Evolutionary conservation across 2,888 invertebrate genomes (phyloP), one percentile per base, ranked within the genome.

Genomic region (Nemoura dubitans): DNA sequence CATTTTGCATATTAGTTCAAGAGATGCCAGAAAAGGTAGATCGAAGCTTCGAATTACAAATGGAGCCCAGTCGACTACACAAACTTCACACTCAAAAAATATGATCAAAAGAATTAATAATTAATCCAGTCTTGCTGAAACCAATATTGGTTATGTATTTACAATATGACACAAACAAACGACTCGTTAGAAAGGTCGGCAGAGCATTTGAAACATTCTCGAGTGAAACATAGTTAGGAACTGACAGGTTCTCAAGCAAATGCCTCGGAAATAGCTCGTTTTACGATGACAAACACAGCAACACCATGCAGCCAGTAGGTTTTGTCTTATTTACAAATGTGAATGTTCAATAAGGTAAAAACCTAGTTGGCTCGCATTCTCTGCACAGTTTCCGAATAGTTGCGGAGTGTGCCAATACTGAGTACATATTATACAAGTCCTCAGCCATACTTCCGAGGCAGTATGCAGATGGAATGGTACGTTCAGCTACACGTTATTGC

Each of bases 1-100:
- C 26, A 28, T 81, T 81, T 81, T 81, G n/a, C 59, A 76, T 84
- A 84, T 84, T 84, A 59, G 84, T 84, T 84, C 59, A 84, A 84
- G 43, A 84, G 28, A 28, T 81, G 28, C 26, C 81, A 27, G 28
- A 29, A 81, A 81, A 81, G 28, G 81, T 81, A 84, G 59, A 76
- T 84, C n/a, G 59, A 84, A 84, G 84, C 84, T 84, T 84, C 25
- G 30, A 28, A 28, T 30, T 30, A 81, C 30, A 81, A 81, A 81
- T 29, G 30, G 81, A 81, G 28, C 28, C n/a, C 78, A 78, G 28
- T 78, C 78, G 6, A 81, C 28, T 81, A 7, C 25, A 81, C 28
- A 28, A 81, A 81, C 30, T 6, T n/a, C 28, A 81, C 81, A 81
- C n/a, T 81, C 28, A 30, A 28, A 81, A 6, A n/a, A 29, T 30